Conservation (phyloP, 2,797 vertebrate species). For the Knipowitschia caucasica region DNA sequence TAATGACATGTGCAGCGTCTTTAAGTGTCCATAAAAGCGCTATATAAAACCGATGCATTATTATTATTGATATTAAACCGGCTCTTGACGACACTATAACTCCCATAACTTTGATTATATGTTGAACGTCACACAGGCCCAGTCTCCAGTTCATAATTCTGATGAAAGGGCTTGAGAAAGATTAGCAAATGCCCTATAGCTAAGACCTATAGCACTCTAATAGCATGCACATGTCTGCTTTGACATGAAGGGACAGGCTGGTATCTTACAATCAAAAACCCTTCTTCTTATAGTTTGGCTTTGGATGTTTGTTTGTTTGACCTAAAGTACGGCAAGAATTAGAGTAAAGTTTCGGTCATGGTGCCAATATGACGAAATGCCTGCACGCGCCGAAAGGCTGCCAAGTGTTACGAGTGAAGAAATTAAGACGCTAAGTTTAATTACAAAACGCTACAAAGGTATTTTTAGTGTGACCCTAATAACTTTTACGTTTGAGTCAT, state of each 20-base stretch:
- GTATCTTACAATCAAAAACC: neutral
- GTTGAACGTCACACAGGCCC: slow-evolving; percentile 12
- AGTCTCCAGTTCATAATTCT: slow-evolving; percentile 8
- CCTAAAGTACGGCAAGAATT: neutral
- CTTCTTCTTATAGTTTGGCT: neutral
- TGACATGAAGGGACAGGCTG: slow-evolving; percentile 9
- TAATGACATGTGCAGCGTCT: too few species aligned
- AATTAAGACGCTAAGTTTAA: slow-evolving; percentile 15
- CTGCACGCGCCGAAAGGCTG: slow-evolving; percentile 12
- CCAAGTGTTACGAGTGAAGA: slow-evolving; percentile 27
- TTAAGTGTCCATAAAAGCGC: too few species aligned
- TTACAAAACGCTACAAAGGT: slow-evolving; percentile 4
- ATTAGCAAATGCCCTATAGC: slow-evolving; percentile 53
- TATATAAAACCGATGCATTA: too few species aligned
- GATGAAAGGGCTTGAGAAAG: slow-evolving; percentile 31
- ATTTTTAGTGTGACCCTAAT: slow-evolving; percentile 9
- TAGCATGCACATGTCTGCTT: slow-evolving; percentile 7
- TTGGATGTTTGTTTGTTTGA: too few species aligned
- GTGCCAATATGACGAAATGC: slow-evolving; percentile 9
- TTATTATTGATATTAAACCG: too few species aligned
- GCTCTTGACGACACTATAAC: too few species aligned
- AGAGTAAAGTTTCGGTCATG: neutral
- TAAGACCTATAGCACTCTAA: slow-evolving; percentile 18
- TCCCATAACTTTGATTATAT: slow-evolving; percentile 3
- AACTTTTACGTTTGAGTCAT: too few species aligned